Base-by-base conservation (phyloP, 2,113 vertebrate species). In the Leucosticte australis region DNA sequence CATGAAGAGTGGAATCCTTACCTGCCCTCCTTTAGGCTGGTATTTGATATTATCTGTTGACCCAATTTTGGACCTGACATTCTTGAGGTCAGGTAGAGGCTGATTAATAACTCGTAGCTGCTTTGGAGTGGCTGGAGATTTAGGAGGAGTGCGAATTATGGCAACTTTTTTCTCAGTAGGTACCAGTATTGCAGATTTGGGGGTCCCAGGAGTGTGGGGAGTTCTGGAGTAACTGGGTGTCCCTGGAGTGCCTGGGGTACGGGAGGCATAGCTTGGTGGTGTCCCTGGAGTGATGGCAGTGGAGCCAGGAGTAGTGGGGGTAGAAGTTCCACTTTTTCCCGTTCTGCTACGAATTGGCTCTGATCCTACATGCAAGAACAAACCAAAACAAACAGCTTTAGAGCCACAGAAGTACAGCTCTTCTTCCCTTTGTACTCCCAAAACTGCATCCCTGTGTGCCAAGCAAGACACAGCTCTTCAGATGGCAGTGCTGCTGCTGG, bases 91-190 rank as follows among this genome's bases (percentile, higher is more conserved):
- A 39, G 99, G 99, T 88, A 99, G 98, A 39, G 99, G 99, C 82
- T 99, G 99, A 90, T 98, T 99, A 94, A 99, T 97, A 50, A 99
- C 98, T 85, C 99, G 98, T 73, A 99, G 98, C 96, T 99, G 99
- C 95, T 99, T 98, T 6, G 99, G 98, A 82, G 97, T 98, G 24
- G 98, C 99, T 5, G 99, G 99, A 23, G 99, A 99, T 97, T 99
- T 99, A 41, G 99, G 99, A 82, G 99, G 99, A 41, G 99, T 99
- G 56, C 99, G 98, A 80, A 99, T 99, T 94, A 99, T 98, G 22
- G 99, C 99, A n/a, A 99, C 98, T 97, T 99, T 99, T 98, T 99
- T 99, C 97, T 99, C 99, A 95, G 98, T 98, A 92, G 98, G 98
- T 84, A 99, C 98, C 95, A 99, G 96, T 94, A 99, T 99, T 94